Evolutionary conservation across 2,888 invertebrate species (phyloP).

Genomic region (Norana najaformis): DNA sequence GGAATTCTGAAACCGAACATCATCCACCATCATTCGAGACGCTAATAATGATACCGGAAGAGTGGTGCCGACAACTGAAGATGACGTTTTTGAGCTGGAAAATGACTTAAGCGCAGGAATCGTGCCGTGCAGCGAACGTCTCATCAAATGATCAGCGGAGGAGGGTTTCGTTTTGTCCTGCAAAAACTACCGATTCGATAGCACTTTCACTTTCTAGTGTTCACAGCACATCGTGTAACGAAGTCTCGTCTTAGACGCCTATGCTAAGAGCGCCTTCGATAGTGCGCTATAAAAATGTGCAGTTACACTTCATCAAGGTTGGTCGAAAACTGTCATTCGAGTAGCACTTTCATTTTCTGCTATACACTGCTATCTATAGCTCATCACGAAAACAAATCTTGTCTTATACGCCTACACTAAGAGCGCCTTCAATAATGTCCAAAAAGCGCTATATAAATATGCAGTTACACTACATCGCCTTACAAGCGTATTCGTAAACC

Average conservation of each 20-base stretch:
- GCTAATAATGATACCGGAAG: background rate
- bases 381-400: background rate
- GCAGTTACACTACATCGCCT: no score
- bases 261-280: no score
- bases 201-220: background rate
- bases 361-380: background rate
- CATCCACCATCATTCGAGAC: background rate
- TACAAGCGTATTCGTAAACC: no score
- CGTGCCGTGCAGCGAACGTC: background rate
- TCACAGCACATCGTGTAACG: no score
- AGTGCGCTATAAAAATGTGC: no score
- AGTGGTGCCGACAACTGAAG: background rate
- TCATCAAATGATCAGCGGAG: background rate
- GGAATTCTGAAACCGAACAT: background rate
- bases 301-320: no score
- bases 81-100: background rate
- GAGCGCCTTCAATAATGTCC: background rate
- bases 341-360: background rate
- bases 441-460: no score
- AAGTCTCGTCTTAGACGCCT: no score
- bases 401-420: background rate
- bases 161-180: background rate
- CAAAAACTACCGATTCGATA: background rate
- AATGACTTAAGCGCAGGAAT: background rate
- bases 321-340: no score